Evolutionary conservation across 92 coral and sea anemone species (phyloP), one percentile per base, ranked within the genome.

Genomic region (Porites cylindrica): DNA sequence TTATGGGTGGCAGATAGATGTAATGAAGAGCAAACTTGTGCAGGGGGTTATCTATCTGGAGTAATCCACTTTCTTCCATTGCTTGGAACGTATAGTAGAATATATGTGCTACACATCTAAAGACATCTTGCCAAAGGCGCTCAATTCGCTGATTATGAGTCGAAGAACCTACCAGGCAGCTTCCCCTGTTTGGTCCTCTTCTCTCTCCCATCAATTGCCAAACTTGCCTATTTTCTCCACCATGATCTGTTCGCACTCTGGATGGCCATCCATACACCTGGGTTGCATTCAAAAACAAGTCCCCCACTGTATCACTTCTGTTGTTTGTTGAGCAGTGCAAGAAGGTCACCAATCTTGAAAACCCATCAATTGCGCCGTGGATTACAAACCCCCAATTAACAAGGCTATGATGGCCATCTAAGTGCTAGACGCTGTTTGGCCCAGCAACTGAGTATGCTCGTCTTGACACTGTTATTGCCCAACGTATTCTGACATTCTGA

Each of bases 51-150:
- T 81, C 81, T 66, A 77, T 32, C 43, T 3, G 43, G 43, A 21
- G 23, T 21, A 21, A 21, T 21, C 90, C 87, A 23, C 26, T 61
- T 68, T 88, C 92, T 80, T 85, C 94, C 84, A 88, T 85, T 63
- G 90, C 75, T 74, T 84, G 79, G 70, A 89, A 92, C 19, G 83
- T 81, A 59, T 80, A 92, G 70, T 92, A 92, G 66, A 83, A 91
- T 20, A 88, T 80, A 65, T 74, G 83, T 51, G 76, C 23, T 21
- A 88, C 66, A 91, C 89, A 75, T 58, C 94, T 65, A 82, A 87
- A 91, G 50, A 91, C 91, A 52, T 91, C 91, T 16, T 90, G 61
- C 93, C 92, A 89, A 20, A 89, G 89, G 19, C 89, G 62, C 67
- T 89, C 89, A 10, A 89, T 89, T 64, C 92, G 47, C 53, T 82